These are phyloP conservation scores for Smithornis capensis DNA, from an alignment of 2,113 vertebrate species.

Conservation along the genomic window DNA sequence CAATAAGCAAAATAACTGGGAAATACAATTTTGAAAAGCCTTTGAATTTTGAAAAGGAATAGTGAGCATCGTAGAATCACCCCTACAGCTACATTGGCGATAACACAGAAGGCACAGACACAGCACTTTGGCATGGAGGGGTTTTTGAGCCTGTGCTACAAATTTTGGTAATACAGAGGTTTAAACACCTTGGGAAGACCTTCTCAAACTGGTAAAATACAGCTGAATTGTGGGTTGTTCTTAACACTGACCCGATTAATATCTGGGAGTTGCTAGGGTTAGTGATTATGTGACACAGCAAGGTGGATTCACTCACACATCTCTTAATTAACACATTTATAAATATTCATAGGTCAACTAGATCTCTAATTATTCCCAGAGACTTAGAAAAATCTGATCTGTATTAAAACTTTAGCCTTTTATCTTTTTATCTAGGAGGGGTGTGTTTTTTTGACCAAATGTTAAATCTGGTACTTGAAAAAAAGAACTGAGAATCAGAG, in stretches of 20 bases:
- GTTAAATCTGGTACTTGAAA: not conserved
- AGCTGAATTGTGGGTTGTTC: not conserved
- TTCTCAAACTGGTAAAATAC: not conserved
- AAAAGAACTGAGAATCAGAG: not conserved
- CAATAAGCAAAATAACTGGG: not conserved
- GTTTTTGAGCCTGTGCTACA: not conserved
- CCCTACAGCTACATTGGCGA: not conserved
- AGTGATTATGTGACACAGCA: conserved; percentile 21
- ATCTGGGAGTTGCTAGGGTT: conserved; percentile 1
- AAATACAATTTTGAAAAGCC: not conserved
- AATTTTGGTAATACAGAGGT: not conserved
- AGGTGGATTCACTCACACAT: not conserved
- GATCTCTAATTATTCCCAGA: conserved; percentile 47
- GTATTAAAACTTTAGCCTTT: not conserved
- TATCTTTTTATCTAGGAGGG: not conserved
- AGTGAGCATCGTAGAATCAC: not conserved
- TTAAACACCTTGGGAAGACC: not conserved
- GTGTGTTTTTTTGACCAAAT: not conserved
- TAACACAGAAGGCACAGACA: not conserved
- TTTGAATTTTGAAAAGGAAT: not conserved
- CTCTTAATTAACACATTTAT: conserved; percentile 54
- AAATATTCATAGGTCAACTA: conserved; percentile 63
- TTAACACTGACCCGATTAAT: not conserved
- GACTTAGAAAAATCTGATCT: not conserved
- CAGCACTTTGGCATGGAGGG: fast-evolving